Evolutionary conservation across 2,113 vertebrate genomes (phyloP), one percentile per base, ranked within the genome.

Genomic region (Spea multiplicata): DNA sequence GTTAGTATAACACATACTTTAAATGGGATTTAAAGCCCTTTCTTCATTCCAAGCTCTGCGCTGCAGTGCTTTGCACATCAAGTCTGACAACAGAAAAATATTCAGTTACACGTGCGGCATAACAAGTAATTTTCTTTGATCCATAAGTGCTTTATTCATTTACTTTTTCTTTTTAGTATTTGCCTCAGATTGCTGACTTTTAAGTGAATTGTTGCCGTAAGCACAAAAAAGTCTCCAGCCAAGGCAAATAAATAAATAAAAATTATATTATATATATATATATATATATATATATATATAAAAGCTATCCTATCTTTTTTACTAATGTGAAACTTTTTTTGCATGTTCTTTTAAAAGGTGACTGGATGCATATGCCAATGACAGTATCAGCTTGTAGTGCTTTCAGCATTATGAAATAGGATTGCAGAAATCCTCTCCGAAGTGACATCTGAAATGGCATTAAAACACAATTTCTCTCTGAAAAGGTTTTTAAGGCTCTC

Each of bases 391-490:
- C 85, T 89, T 83, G 84, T 86, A 88, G 87, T 85, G 89, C 87
- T 88, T 88, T 85, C 72, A 89, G 83, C 86, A 85, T 88, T 88
- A 86, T 85, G 84, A 90, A 89, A 86, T 84, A 73, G 82, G 87
- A 89, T 89, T 91, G 87, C 85, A 87, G 88, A 88, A 92, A 89
- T 89, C 89, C 87, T 87, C 87, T 89, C 82, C 85, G 88, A 90
- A 90, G 90, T 84, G 86, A 88, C 88, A 88, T 87, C 88, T 72
- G 81, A 91, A 92, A 90, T 88, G 90, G 85, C 87, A 90, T 91
- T 92, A 89, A 90, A 89, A 87, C 81, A 82, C 84, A 86, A 68
- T 91, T 93, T 89, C 81, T 76, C 84, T 91, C 81, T 85, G 86
- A 88, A 90, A 89, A 91, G 87, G 82, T 85, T 89, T 30, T 88